Evolutionary conservation across 2,113 vertebrate genomes (phyloP), one percentile per base, ranked within the genome.

Genomic region (Gobius niger): DNA sequence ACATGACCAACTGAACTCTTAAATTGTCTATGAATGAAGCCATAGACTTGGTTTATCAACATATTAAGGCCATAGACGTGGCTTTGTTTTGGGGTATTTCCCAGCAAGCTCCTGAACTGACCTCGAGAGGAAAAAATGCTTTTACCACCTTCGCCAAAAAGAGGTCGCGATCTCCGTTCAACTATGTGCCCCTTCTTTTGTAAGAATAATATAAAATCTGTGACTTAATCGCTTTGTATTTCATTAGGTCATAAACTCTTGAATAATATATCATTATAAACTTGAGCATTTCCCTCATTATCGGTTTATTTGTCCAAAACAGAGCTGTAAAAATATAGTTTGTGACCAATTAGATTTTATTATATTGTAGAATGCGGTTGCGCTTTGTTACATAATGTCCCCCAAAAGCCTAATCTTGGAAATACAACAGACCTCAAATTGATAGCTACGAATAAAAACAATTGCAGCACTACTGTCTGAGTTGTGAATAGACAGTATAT

Each of bases 341-440:
- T 57, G 54, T 57, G 24, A 57, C 19, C 54, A 57, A 57, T 57
- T 40, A 57, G 6, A 57, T 34, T 57, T 57, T 40, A 57, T 57
- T 40, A 57, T 11, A 57, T 13, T 40, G 18, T 14, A 13, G 19
- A 19, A 16, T 52, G 50, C 7, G 50, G 53, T 56, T 56, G 19
- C 10, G 11, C 16, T 34, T 18, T 56, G 53, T 56, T 13, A 56
- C 24, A 24, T 19, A 57, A 57, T 15, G 18, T 57, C 24, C 7
- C 9, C 24, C 24, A 40, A 40, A 57, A 57, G 19, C 2, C 24
- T 57, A 24, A 54, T 7, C n/a, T 57, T 40, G 14, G 12, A 40
- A 7, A 11, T 6, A 6, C 11, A 57, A 40, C 6, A 57, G 7
- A 57, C n/a, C 9, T 18, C 10, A 54, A 54, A 19, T 7, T 54